These are phyloP conservation scores for Reticulitermes speratus DNA, from an alignment of 1,140 invertebrate species.

Conservation along the genomic window DNA sequence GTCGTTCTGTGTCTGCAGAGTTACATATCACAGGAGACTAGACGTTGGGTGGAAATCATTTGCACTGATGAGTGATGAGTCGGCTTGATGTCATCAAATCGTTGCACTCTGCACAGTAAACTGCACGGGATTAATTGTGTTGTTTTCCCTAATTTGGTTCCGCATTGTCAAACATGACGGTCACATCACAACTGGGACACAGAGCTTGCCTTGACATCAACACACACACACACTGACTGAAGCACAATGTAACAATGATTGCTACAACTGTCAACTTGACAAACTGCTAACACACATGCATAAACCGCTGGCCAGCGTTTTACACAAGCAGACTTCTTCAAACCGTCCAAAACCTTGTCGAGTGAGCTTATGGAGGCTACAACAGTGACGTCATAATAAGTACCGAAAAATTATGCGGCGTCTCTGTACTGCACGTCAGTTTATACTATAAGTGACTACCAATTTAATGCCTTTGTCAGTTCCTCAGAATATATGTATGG, in stretches of 20 bases:
- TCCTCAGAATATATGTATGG: too few relatives aligned
- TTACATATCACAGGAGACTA: background rate
- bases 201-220: background rate
- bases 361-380: too few relatives aligned
- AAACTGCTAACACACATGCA: too few relatives aligned
- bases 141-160: constrained; percentile 15
- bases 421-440: too few relatives aligned
- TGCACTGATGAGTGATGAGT: constrained; percentile 1
- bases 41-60: background rate
- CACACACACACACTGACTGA: background rate
- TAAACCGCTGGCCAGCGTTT: too few relatives aligned
- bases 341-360: too few relatives aligned
- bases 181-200: background rate
- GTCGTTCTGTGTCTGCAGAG: background rate
- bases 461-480: too few relatives aligned
- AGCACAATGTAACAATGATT: background rate
- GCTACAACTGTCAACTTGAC: background rate
- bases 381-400: too few relatives aligned
- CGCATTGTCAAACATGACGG: constrained; percentile 10
- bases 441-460: too few relatives aligned
- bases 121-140: background rate
- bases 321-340: too few relatives aligned
- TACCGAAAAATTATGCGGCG: too few relatives aligned
- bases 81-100: constrained; percentile 1
- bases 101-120: constrained; percentile 15